These are phyloP conservation scores for Macaca nemestrina DNA, from an alignment of 2,113 vertebrate genomes.

Conservation along the genomic window DNA sequence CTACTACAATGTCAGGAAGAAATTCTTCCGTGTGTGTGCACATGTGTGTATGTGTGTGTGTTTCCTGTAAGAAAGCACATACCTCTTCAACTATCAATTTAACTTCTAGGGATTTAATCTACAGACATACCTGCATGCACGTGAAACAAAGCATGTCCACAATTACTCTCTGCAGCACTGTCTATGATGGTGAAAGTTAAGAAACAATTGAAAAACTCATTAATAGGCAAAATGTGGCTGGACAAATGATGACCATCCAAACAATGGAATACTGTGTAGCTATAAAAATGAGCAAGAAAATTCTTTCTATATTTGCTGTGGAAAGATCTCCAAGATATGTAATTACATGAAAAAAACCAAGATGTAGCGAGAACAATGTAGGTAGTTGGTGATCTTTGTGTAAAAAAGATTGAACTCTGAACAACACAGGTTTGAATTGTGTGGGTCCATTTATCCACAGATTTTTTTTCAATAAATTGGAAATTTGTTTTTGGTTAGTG, in stretches of 20 bases:
- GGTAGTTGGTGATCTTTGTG: neutral
- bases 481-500: neutral
- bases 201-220: neutral
- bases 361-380: neutral
- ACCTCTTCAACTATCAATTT: neutral
- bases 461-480: neutral
- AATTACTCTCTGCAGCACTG: neutral
- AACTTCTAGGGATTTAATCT: neutral
- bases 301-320: neutral
- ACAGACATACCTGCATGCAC: no score
- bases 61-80: neutral
- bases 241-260: no score
- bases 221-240: neutral
- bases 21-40: neutral
- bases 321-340: neutral
- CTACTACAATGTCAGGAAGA: neutral
- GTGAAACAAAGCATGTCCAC: neutral
- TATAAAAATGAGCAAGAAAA: neutral
- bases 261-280: neutral
- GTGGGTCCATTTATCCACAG: neutral
- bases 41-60: neutral
- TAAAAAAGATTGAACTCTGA: neutral
- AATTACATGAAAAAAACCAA: neutral
- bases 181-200: neutral
- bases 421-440: neutral